phyloP scores from a whole-genome alignment of 2,888 invertebrate species.

The Campoplex nolae region DNA sequence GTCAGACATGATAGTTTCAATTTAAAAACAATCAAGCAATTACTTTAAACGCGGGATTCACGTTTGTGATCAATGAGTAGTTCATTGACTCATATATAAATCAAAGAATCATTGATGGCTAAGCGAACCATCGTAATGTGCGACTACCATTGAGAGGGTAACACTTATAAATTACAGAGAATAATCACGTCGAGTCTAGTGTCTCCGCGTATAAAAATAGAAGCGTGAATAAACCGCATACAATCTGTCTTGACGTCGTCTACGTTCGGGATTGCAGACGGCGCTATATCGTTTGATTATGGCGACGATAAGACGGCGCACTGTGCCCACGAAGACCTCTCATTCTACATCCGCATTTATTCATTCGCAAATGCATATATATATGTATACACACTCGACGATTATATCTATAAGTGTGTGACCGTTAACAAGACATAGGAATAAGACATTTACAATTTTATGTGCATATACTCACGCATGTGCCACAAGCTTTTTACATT shows the following conservation, averaged over 20 bases:
- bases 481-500: not conserved
- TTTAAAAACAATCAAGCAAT: slow-evolving; percentile 1
- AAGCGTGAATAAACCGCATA: slow-evolving; percentile 49
- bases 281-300: slow-evolving; percentile 46
- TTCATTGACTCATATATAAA: not conserved
- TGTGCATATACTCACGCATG: not conserved
- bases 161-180: slow-evolving; percentile 41
- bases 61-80: not conserved
- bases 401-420: not conserved
- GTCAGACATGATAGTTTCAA: not conserved
- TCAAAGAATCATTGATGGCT: slow-evolving; percentile 18
- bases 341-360: slow-evolving; percentile 15
- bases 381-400: not conserved
- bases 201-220: slow-evolving; percentile 47
- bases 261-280: slow-evolving; percentile 16
- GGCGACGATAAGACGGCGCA: slow-evolving; percentile 63
- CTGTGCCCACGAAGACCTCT: slow-evolving; percentile 34
- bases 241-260: slow-evolving; percentile 58
- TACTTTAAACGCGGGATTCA: not conserved
- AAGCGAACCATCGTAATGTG: slow-evolving; percentile 15
- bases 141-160: slow-evolving; percentile 19
- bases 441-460: slow-evolving; percentile 6
- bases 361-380: not conserved
- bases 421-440: slow-evolving; percentile 35
- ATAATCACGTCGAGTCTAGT: slow-evolving; percentile 47